These are phyloP conservation scores for Lichenostomus cassidix DNA, from an alignment of 2,113 vertebrate species.

Conservation along the genomic window DNA sequence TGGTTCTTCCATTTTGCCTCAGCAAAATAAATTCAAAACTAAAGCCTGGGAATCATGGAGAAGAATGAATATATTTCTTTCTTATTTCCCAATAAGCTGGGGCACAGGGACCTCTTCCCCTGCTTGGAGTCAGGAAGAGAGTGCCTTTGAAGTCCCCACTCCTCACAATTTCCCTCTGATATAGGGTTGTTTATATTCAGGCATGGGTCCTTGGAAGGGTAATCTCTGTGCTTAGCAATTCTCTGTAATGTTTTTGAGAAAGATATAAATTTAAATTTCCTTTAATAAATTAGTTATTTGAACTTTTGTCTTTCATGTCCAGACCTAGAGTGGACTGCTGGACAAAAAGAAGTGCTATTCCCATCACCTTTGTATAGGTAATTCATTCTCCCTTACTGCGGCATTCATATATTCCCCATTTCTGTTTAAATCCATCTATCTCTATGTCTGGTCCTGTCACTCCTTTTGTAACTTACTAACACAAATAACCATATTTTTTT, in stretches of 20 bases:
- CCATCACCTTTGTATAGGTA: not conserved
- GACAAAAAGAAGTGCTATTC: not conserved
- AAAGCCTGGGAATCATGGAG: not conserved
- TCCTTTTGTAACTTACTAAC: not conserved
- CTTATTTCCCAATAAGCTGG: not conserved
- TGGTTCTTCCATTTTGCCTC: not conserved
- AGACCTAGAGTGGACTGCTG: not conserved
- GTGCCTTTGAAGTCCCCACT: not conserved
- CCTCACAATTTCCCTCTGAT: not conserved
- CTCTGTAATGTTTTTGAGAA: not conserved
- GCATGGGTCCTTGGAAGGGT: not conserved
- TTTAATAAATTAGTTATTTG: not conserved
- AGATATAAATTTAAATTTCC: not conserved
- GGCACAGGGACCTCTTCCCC: not conserved
- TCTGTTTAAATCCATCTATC: not conserved
- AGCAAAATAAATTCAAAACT: not conserved
- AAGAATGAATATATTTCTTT: not conserved
- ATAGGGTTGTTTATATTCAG: not conserved
- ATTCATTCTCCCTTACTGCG: not conserved
- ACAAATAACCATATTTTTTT: not conserved
- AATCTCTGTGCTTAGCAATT: not conserved
- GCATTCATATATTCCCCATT: not conserved
- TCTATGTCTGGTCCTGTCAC: not conserved
- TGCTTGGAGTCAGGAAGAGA: not conserved
- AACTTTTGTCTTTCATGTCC: not conserved